Base-by-base conservation (phyloP, 2,797 vertebrate species). In the Parauchenoglanis punctatus region DNA sequence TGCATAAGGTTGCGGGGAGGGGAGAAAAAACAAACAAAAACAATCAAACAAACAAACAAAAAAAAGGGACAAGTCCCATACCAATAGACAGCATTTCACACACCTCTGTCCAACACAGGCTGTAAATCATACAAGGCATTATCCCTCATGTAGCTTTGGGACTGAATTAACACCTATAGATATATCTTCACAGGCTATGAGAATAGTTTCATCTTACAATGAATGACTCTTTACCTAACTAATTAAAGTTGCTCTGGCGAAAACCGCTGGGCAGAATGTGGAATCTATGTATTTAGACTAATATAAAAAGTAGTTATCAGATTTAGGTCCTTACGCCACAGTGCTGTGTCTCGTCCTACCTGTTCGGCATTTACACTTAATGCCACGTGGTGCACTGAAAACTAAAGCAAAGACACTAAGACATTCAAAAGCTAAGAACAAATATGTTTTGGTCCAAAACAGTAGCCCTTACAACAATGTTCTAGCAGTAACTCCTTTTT, bases 1-100 rank as follows among this genome's bases (percentile, higher is more conserved):
- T 96, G 96, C 96, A 94, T 93, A 91, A 93, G 87, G 93, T 91
- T 77, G 52, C 93, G 83, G 90, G 91, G 91, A 90, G 89, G 56
- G 56, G 15, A 4, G 56, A 7, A 40, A 40, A 40, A 40, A 40
- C 35, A 40, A 40, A 40, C 3, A 40, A 40, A 40, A 40, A 40
- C 35, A 40, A 40, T 4, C 3, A 40, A 40, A 40, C 3, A 85
- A 73, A 56, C 54, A 56, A 28, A 80, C 73, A 89, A 67, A 82
- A 28, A 25, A 46, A 46, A 18, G n/a, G 20, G 11, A 3, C 17
- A 44, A 40, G 31, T 17, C 54, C n/a, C n/a, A 52, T 67, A 87
- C 70, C 35, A 28, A 35, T 4, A 58, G 31, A 68, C 28, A 63
- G 63, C 54, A 58, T 17, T 75, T 44, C 18, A 12, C 40, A 82